Conservation (phyloP, 2,113 vertebrate genomes). For the Myxocyprinus asiaticus region DNA sequence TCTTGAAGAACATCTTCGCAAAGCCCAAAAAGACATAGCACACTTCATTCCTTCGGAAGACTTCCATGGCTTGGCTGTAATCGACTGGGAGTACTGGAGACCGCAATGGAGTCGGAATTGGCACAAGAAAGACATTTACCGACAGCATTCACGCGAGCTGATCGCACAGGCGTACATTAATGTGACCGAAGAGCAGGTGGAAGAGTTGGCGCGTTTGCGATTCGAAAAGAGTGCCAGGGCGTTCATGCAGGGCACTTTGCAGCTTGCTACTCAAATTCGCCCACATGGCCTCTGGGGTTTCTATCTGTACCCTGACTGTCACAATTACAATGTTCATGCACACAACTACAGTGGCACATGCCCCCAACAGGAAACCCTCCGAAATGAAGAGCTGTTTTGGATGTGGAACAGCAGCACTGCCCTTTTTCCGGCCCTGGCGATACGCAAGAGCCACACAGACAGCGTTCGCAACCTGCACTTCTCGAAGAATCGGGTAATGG, state of each 20-base stretch:
- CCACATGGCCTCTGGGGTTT: constrained; percentile 78
- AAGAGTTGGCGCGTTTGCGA: constrained; percentile 70
- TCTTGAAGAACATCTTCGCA: constrained; percentile 76
- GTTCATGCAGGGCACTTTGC: constrained; percentile 81
- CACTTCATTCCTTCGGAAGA: constrained; percentile 76
- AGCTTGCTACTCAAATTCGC: constrained; percentile 73
- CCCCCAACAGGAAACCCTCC: constrained; percentile 73
- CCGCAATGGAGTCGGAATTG: constrained; percentile 78
- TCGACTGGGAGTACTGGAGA: constrained; percentile 80
- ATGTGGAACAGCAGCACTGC: constrained; percentile 81
- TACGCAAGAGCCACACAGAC: constrained; percentile 72
- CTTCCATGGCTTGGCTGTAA: constrained; percentile 77
- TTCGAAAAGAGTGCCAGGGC: constrained; percentile 79
- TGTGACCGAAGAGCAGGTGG: constrained; percentile 67
- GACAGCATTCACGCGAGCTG: constrained; percentile 72
- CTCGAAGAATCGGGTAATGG: constrained; percentile 75
- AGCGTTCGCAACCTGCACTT: constrained; percentile 73
- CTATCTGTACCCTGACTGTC: constrained; percentile 84
- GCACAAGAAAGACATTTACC: constrained; percentile 77
- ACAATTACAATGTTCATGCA: constrained; percentile 80
- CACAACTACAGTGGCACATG: constrained; percentile 77
- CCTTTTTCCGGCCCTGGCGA: constrained; percentile 74
- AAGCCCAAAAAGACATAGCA: constrained; percentile 73
- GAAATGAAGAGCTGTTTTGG: constrained; percentile 82
- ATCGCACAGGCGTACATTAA: constrained; percentile 69